These are phyloP conservation scores for Columbina picui DNA, from an alignment of 2,113 vertebrate species.

Conservation along the genomic window DNA sequence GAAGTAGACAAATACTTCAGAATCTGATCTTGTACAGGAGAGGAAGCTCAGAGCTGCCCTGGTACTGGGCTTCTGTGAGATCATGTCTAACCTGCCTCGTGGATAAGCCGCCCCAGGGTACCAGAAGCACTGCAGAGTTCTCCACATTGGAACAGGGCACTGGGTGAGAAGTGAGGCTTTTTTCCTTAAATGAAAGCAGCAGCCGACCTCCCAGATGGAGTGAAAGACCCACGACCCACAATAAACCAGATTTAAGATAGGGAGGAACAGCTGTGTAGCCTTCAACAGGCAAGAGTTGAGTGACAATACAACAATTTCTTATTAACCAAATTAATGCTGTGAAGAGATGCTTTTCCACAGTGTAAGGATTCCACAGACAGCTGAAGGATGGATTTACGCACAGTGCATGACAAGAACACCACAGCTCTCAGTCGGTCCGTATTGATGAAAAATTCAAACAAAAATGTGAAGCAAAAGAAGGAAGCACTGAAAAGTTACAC, in stretches of 20 bases:
- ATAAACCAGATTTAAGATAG: neutral
- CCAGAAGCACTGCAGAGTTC: neutral
- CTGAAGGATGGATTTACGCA: neutral
- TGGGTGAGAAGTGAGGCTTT: fast-evolving
- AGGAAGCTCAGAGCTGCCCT: neutral
- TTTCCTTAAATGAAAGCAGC: neutral
- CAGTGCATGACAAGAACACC: neutral
- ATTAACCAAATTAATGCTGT: neutral
- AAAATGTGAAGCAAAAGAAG: neutral
- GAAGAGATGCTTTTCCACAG: neutral
- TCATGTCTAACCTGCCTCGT: neutral
- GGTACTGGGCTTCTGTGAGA: neutral
- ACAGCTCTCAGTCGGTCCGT: neutral
- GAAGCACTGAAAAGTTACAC: neutral
- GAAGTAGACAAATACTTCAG: neutral
- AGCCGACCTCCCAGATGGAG: fast-evolving
- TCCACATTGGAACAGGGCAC: neutral
- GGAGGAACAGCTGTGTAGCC: neutral
- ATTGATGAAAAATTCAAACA: neutral
- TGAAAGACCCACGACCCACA: neutral
- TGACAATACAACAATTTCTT: neutral
- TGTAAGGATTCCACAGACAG: neutral
- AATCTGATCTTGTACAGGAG: neutral
- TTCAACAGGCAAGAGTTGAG: neutral
- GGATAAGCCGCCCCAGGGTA: neutral